Base-by-base conservation (phyloP, 2,797 vertebrate species). In the Pangasius larnaudii region DNA sequence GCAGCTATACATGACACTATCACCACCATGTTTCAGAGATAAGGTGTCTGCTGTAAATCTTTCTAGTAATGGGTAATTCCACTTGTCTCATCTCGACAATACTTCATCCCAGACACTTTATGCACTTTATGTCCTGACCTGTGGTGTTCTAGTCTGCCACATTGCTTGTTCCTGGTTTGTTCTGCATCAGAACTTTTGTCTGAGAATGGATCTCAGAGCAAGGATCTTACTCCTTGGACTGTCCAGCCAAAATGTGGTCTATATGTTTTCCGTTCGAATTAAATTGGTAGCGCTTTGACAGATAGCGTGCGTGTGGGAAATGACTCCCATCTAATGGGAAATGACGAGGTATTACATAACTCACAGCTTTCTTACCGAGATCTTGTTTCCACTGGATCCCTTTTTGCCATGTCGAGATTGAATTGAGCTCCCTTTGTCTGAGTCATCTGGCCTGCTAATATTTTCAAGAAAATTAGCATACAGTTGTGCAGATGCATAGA, bases 11-110 rank as follows among this genome's bases (percentile, higher is more conserved):
- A 53, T 33, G 75, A 78, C 36, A 18, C 75, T 53, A 33, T 78
- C 75, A 33, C 6, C 27, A 78, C 14, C 75, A 78, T n/a, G 49
- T 53, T 78, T 53, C 46, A 53, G 46, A 78, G 75, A 78, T 78
- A 53, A 78, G 49, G 75, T 78, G 49, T 8, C 19, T 19, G 49
- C 27, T 78, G 49, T 33, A 19, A 53, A 51, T 53, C 75, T 53
- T 78, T 53, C 27, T 9, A 51, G 2, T 77, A 51, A 51, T n/a
- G 8, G 14, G 27, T 16, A 49, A 75, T n/a, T n/a, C 74, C 46
- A 16, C 46, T n/a, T 18, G 49, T 53, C 75, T 78, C 49, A 8
- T 53, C 75, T 53, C 3, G 16, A 51, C 13, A 78, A 9, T 53
- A 78, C n/a, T 18, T 53, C 49, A 53, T 78, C 75, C 1, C 75